Evolutionary conservation across 2,888 invertebrate species (phyloP), one percentile per base, ranked within the genome.

Genomic region (Ormyrus labotus): DNA sequence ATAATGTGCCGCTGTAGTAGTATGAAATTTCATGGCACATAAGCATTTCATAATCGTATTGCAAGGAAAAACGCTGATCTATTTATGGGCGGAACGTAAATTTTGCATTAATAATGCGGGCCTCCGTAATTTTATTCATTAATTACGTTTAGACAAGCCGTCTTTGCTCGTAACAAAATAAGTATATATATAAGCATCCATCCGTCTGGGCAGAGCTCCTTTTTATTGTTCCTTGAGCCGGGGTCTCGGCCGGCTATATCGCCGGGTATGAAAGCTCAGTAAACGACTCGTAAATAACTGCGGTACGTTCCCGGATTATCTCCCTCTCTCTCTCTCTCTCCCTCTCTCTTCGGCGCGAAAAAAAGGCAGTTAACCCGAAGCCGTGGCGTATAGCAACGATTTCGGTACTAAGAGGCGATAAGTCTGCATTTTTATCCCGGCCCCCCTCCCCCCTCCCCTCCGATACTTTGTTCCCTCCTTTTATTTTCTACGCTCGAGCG

Each of bases 281-380:
- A 77, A 81, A 80, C 76, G 80, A 80, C 75, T 80, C 70, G 75
- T 80, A 80, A 75, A 80, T 77, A 76, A 80, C 72, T 72, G 75
- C 75, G 67, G 70, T 71, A 63, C 71, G 57, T 72, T 53, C 57
- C 60, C 72, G 76, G 77, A 81, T 76, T 77, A 81, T 72, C 80
- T 80, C 70, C 34, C 71, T 34, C 70, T 50, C 71, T 34, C 34
- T 34, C 34, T 34, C 2, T 34, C 34, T 34, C 34, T 34, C 34
- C 2, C 34, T 34, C 34, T 34, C 47, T n/a, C 47, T 47, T 57
- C 57, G 45, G 11, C 34, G 68, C 58, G 34, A 5, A 61, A n/a
- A 61, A 61, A 34, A 64, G 64, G 58, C 78, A 71, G 71, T 77
- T 64, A 71, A 77, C 77, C 53, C 50, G 68, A 19, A 19, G 48